A percentile compares a stretch with the other conserved stretches of the same genome.
Evolutionary conservation across 2,888 invertebrate species (phyloP).

Genomic region (Leptinotarsa juncta): DNA sequence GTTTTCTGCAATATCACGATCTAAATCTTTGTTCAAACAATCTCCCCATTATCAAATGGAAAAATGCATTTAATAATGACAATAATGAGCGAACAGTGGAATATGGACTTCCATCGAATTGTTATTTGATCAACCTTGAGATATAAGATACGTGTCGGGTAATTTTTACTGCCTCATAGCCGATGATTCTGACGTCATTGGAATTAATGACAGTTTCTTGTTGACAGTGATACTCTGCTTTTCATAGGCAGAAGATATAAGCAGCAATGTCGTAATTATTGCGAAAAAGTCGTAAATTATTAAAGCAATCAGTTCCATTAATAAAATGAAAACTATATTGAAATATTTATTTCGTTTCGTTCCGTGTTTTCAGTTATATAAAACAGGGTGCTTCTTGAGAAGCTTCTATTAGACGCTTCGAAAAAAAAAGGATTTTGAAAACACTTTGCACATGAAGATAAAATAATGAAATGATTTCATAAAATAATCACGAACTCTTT

Average conservation of each 20-base stretch:
- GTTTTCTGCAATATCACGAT: not conserved
- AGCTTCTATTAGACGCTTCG: too few relatives aligned
- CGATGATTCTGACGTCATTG: not conserved
- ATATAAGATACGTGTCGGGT: not conserved
- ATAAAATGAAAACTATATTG: too few relatives aligned
- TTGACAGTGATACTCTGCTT: not conserved
- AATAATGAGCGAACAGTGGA: not conserved
- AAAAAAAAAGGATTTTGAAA: too few relatives aligned
- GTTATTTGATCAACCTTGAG: constrained; percentile 1
- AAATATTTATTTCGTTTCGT: too few relatives aligned
- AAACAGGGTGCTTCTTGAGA: too few relatives aligned
- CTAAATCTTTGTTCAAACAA: not conserved
- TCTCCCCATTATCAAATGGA: not conserved
- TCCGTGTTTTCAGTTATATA: too few relatives aligned
- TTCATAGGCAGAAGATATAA: not conserved
- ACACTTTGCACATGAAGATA: too few relatives aligned
- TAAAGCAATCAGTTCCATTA: too few relatives aligned
- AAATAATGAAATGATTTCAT: too few relatives aligned
- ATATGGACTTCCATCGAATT: not conserved
- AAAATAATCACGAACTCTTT: too few relatives aligned
- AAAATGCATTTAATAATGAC: not conserved
- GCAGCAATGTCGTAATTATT: not conserved
- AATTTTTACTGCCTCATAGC: not conserved
- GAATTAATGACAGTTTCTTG: not conserved
- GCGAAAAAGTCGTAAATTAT: too few relatives aligned